A percentile compares a stretch with the other conserved stretches of the same genome.
Conservation (phyloP, 2,797 vertebrate species). For the Pangasius larnaudii region DNA sequence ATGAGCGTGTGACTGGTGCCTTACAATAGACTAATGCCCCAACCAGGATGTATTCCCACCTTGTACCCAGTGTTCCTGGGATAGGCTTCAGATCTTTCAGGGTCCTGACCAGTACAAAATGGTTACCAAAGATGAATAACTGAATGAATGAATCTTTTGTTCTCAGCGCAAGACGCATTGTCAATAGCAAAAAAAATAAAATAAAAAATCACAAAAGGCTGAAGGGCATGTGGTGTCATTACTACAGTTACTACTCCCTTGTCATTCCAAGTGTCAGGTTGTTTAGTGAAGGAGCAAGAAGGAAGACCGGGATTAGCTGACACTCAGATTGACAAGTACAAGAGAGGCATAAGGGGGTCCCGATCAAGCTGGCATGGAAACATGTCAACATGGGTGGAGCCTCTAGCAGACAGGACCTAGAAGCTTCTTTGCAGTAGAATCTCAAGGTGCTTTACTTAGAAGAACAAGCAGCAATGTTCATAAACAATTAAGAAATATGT, state of each 20-base stretch:
- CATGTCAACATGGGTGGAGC: not conserved
- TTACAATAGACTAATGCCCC: not conserved
- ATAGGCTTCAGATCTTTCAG: not conserved
- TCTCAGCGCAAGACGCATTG: not conserved
- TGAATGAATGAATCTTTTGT: not conserved
- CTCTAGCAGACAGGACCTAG: not conserved
- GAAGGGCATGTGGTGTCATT: too few relatives aligned
- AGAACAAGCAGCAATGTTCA: not conserved
- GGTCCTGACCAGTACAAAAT: not conserved
- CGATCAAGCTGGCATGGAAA: not conserved
- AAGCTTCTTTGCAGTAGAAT: not conserved
- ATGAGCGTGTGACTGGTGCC: not conserved
- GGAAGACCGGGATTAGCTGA: not conserved
- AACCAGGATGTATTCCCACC: not conserved
- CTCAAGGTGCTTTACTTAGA: not conserved
- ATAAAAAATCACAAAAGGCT: not conserved
- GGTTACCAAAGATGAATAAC: not conserved
- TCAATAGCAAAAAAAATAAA: not conserved
- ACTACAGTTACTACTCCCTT: not conserved
- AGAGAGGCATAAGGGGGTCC: not conserved
- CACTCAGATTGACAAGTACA: not conserved
- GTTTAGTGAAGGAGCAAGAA: not conserved
- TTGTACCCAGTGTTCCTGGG: not conserved
- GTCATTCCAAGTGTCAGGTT: not conserved
- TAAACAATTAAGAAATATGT: not conserved